Evolutionary conservation across 1,140 invertebrate genomes (phyloP).

Genomic region (Meloidogyne floridensis): DNA sequence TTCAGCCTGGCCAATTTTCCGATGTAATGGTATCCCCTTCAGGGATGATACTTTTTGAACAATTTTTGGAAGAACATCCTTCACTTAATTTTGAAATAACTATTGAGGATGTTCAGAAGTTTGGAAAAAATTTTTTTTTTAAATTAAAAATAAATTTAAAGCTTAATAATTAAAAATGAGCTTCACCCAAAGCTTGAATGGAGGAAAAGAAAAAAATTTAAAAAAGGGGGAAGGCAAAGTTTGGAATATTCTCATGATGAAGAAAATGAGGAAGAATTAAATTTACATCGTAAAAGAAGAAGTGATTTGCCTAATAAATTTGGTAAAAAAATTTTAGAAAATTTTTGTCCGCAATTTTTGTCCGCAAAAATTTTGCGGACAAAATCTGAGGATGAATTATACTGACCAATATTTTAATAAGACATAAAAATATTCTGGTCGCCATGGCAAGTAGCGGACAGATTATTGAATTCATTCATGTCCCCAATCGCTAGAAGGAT

Average conservation of each 20-base stretch:
- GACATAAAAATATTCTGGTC: too few relatives aligned
- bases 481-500: too few relatives aligned
- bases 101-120: constrained; percentile 60
- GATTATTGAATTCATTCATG: too few relatives aligned
- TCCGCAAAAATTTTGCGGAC: too few relatives aligned
- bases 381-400: too few relatives aligned
- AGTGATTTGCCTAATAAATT: not conserved
- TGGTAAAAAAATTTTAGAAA: not conserved
- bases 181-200: constrained; percentile 3
- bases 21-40: constrained; percentile 57
- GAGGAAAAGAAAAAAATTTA: constrained; percentile 17
- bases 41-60: constrained; percentile 28
- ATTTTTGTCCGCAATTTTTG: too few relatives aligned
- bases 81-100: constrained; percentile 46
- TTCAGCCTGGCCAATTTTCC: constrained; percentile 48
- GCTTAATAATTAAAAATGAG: constrained; percentile 22
- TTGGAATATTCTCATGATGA: not conserved
- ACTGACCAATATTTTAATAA: too few relatives aligned
- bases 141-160: not conserved
- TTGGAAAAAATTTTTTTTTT: too few relatives aligned
- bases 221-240: not conserved
- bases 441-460: too few relatives aligned
- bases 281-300: constrained; percentile 21
- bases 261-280: not conserved
- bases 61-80: constrained; percentile 47